These are phyloP conservation scores for Numenius arquata DNA, from an alignment of 2,113 vertebrate species.

Conservation along the genomic window DNA sequence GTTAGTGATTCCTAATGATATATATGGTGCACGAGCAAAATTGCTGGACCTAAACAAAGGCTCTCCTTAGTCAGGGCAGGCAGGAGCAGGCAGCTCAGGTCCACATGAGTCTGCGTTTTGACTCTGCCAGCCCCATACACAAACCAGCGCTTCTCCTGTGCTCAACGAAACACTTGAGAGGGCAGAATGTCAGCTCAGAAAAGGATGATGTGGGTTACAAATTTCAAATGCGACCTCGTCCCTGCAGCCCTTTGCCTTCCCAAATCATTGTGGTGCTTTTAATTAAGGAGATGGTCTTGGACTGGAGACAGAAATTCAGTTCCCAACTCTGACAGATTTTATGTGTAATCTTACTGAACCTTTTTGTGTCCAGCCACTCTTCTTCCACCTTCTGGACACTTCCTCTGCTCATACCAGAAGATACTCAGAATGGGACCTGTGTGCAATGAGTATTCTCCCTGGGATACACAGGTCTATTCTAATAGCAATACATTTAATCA, in stretches of 20 bases:
- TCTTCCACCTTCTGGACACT: not conserved
- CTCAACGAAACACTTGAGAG: rapidly evolving
- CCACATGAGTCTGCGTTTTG: rapidly evolving
- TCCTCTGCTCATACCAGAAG: not conserved
- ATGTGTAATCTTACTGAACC: not conserved
- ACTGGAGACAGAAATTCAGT: not conserved
- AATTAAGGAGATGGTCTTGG: not conserved
- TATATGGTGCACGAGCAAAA: not conserved
- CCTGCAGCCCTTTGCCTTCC: not conserved
- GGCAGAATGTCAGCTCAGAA: not conserved
- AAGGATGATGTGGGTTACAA: not conserved
- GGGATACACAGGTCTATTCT: not conserved
- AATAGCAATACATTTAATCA: not conserved
- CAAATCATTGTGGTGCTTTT: not conserved
- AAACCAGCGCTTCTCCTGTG: not conserved
- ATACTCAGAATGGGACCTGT: not conserved
- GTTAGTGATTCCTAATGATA: not conserved
- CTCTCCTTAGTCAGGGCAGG: not conserved
- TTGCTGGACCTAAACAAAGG: not conserved
- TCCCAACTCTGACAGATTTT: not conserved
- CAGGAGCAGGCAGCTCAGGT: not conserved
- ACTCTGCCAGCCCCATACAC: not conserved
- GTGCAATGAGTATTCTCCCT: not conserved
- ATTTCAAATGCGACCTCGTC: not conserved
- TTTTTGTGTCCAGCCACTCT: not conserved